Evolutionary conservation across 2,113 vertebrate species (phyloP), one percentile per base, ranked within the genome.

Genomic region (Pomatostomus ruficeps): DNA sequence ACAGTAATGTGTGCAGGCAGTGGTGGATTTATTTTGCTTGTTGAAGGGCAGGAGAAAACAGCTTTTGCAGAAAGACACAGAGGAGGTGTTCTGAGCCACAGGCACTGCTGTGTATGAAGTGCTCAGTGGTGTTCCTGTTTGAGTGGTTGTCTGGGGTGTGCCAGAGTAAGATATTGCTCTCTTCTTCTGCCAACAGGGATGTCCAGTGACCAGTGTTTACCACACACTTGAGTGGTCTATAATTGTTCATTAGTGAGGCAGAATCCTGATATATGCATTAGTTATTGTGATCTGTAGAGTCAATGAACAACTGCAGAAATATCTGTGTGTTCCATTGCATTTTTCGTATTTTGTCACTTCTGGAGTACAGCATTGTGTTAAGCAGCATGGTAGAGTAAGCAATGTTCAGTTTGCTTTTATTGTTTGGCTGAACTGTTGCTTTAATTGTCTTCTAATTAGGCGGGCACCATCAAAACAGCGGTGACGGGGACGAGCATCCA

Each of bases 391-490:
- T 57, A 54, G 38, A 9, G 4, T 72, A 85, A 90, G 17, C 54
- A 89, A 3, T 59, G 22, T 35, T 84, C 29, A 25, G 14, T 81
- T 82, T 85, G n/a, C 36, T 81, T 75, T 33, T 54, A 42, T 3
- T 90, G 36, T 55, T 73, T 89, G 71, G 81, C 72, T 93, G 52
- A 96, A 93, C 35, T 81, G 38, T 91, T 94, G 28, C 88, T 80
- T 74, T 62, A 76, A 84, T 93, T 79, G 36, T 98, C 36, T 95
- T 88, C 90, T 90, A 87, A 96, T 88, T 94, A 99, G 99, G 98
- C 99, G 21, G 99, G 99, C 75, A 97, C 98, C 51, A 99, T 99
- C 70, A 99, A 99, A 96, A 99, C 98, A 4, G 98, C 99, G 1
- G 98, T 98, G 29, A 98, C 98, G 1, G 99, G 99, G 62, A 99